These are phyloP conservation scores for Conger conger DNA, from an alignment of 2,113 vertebrate genomes.

Conservation along the genomic window DNA sequence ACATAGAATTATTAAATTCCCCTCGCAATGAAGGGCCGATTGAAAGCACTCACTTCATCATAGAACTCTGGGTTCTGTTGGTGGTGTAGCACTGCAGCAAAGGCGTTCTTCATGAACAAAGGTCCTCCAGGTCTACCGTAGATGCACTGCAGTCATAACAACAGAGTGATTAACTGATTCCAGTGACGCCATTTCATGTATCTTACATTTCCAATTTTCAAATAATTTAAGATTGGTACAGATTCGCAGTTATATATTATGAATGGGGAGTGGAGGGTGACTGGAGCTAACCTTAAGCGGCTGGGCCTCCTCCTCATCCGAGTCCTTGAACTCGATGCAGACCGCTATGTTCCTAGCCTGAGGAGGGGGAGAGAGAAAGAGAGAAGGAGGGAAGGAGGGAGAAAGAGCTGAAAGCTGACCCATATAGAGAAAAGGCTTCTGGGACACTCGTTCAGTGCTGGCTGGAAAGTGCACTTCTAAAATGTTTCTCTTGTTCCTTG, in stretches of 20 bases:
- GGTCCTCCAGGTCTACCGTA: slow-evolving; percentile 90
- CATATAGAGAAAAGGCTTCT: slow-evolving; percentile 10
- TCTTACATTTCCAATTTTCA: no score
- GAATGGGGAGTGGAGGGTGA: background rate
- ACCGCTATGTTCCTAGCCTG: slow-evolving; percentile 96
- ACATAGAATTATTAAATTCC: background rate
- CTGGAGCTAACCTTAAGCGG: slow-evolving; percentile 81
- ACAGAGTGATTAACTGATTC: background rate
- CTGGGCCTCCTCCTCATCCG: slow-evolving; percentile 89
- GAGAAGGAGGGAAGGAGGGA: background rate
- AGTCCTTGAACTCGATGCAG: slow-evolving; percentile 94
- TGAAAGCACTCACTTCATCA: slow-evolving; percentile 81
- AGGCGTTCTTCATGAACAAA: slow-evolving; percentile 84
- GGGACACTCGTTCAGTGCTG: background rate
- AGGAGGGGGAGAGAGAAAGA: slow-evolving; percentile 33
- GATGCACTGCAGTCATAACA: slow-evolving; percentile 78
- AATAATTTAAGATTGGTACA: no score
- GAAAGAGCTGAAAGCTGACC: background rate
- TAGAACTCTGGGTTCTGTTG: slow-evolving; percentile 98
- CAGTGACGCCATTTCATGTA: no score
- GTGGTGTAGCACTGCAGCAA: slow-evolving; percentile 90
- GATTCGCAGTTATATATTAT: no score
- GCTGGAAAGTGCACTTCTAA: background rate
- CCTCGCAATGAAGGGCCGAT: background rate
- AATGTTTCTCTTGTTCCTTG: background rate